These are phyloP conservation scores for Sciurus niger DNA, from an alignment of 2,113 vertebrate genomes.

Conservation along the genomic window DNA sequence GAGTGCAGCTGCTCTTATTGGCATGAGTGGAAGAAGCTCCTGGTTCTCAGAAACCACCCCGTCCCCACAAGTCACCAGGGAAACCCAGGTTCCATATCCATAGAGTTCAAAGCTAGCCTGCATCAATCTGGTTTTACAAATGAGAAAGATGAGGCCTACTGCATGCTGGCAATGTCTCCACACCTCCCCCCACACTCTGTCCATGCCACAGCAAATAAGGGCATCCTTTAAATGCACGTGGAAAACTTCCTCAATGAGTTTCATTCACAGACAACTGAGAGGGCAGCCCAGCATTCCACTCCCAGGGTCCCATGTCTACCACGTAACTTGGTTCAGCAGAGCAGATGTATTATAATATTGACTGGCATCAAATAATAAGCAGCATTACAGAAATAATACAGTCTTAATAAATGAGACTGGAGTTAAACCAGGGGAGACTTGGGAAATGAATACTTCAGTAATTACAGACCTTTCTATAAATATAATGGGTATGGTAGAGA, in stretches of 20 bases:
- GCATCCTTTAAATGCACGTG: background rate
- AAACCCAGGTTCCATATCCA: background rate
- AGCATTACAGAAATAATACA: conserved; percentile 63
- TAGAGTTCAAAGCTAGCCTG: accelerated
- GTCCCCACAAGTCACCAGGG: background rate
- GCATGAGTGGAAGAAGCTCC: background rate
- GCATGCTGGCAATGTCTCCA: no score
- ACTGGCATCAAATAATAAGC: conserved; percentile 64
- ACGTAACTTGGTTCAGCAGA: background rate
- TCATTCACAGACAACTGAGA: conserved; percentile 33
- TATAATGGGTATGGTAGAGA: conserved; percentile 74
- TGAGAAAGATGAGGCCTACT: background rate
- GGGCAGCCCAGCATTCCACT: conserved; percentile 19
- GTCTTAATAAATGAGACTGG: conserved; percentile 73
- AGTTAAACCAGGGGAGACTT: conserved; percentile 51
- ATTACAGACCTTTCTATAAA: conserved; percentile 73
- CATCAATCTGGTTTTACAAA: background rate
- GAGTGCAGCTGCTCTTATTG: background rate
- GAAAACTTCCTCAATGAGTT: conserved; percentile 53
- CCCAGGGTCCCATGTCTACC: background rate
- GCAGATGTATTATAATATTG: background rate
- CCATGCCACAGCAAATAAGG: accelerated
- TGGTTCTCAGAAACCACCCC: no score
- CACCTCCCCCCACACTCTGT: background rate
- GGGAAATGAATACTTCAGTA: conserved; percentile 59